Conservation (phyloP, 2,113 vertebrate species). For the Pomatorhinus ruficollis region DNA sequence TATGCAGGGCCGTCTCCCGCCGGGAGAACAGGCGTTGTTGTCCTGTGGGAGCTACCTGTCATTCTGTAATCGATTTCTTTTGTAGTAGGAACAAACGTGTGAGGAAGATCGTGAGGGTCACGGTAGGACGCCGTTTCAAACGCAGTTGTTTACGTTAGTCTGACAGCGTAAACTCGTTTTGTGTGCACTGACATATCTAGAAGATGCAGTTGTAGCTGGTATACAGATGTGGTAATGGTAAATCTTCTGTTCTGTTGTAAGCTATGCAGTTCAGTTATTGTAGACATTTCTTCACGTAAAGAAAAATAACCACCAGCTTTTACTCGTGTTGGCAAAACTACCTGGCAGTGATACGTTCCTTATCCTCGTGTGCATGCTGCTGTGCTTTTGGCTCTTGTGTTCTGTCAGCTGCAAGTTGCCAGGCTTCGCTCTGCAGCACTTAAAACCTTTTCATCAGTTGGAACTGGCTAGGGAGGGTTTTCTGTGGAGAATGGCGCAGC, state of each 20-base stretch:
- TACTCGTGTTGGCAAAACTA: rapidly evolving
- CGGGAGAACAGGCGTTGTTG: background rate
- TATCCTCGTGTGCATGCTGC: rapidly evolving
- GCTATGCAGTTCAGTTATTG: background rate
- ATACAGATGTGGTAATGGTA: background rate
- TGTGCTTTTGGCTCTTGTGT: background rate
- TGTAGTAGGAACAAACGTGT: background rate
- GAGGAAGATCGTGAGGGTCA: background rate
- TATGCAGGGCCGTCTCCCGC: background rate
- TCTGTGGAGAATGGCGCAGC: background rate
- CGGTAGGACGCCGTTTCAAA: background rate
- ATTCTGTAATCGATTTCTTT: background rate
- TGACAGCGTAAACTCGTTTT: background rate
- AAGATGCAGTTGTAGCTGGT: background rate
- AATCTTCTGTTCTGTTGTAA: background rate
- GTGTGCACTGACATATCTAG: background rate
- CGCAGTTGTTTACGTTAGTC: background rate
- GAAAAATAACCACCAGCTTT: background rate
- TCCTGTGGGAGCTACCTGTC: background rate
- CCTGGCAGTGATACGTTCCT: background rate
- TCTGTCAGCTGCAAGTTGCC: background rate
- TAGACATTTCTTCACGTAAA: background rate
- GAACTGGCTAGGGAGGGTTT: background rate
- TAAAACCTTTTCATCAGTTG: background rate
- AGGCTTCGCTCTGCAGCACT: background rate